These are phyloP conservation scores for Drosophila infuscata DNA, from an alignment of 2,888 invertebrate species.

Conservation along the genomic window DNA sequence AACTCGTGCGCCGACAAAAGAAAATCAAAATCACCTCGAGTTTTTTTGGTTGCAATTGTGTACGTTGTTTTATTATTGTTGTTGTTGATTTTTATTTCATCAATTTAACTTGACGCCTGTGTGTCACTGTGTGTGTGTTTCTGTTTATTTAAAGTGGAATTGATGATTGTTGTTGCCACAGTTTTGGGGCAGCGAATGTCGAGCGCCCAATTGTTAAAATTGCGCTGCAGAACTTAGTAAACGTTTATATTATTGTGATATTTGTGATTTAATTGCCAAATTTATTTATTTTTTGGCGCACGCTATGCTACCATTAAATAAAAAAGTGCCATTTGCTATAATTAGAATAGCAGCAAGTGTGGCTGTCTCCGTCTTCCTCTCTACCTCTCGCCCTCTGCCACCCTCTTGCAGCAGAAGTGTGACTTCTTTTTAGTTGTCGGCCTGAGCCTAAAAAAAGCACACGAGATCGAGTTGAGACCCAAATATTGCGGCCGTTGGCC, in stretches of 20 bases:
- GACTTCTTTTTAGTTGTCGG: background rate
- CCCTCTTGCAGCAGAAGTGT: background rate
- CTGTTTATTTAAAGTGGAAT: slow-evolving; percentile 31
- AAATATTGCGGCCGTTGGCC: slow-evolving; percentile 54
- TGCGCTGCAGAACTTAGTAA: slow-evolving; percentile 12
- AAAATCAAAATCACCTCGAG: slow-evolving; percentile 40
- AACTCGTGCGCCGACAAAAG: slow-evolving; percentile 27
- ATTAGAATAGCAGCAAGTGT: slow-evolving; percentile 27
- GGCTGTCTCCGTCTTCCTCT: background rate
- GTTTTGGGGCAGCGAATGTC: slow-evolving; percentile 16
- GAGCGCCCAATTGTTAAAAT: slow-evolving; percentile 13
- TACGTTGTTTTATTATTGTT: slow-evolving; percentile 28
- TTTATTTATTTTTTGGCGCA: slow-evolving; percentile 17
- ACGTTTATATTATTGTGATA: slow-evolving; percentile 5
- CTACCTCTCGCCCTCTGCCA: background rate
- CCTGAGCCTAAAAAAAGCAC: slow-evolving; percentile 21
- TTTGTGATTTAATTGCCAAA: slow-evolving; percentile 18
- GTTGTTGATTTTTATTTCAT: slow-evolving; percentile 26
- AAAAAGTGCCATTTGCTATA: slow-evolving; percentile 13
- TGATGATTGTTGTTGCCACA: slow-evolving; percentile 15
- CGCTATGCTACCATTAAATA: slow-evolving; percentile 40
- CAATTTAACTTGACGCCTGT: slow-evolving; percentile 31
- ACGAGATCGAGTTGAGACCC: slow-evolving; percentile 29
- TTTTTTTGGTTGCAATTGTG: slow-evolving; percentile 17
- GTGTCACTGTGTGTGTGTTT: slow-evolving; percentile 2